Base-by-base conservation (phyloP, 2,797 vertebrate species). In the Urosaurus nigricauda region DNA sequence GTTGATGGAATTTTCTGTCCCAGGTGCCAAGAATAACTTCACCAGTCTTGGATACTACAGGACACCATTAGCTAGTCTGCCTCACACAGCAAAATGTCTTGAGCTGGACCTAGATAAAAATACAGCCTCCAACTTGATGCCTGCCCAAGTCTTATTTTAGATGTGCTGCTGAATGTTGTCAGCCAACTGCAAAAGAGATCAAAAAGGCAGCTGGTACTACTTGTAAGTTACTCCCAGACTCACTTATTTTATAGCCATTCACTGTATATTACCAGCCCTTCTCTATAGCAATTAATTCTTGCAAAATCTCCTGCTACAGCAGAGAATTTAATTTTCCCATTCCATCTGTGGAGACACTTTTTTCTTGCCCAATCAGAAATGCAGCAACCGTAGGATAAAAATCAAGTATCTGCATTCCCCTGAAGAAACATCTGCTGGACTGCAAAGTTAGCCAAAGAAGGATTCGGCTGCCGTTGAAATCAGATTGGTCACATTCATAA, bases 401-500 rank as follows among this genome's bases (percentile, higher is more conserved):
- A 63, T 87, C 43, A 40, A 91, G 74, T 37, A 91, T 16, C 58
- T 43, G 19, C 0, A 35, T 79, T 86, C 92, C 93, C 51, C 88
- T 43, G 88, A 89, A 85, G 65, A 86, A 94, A 84, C 35, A 95
- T 89, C 86, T 93, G 90, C 71, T 6, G 0, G 71, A 53, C 4
- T 74, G 35, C 88, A 91, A 0, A 75, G 70, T 71, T 93, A 88
- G 82, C 80, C 79, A 73, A 79, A 37, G 21, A 32, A 75, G 68
- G n/a, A 19, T 58, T 51, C 90, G 93, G 90, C 83, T 89, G 90
- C 84, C 83, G 80, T 4, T 3, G 4, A 87, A 91, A 92, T 1
- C 2, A 86, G 63, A 91, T 90, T 93, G 32, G 26, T 43, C 88
- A 84, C 68, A 88, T 89, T 89, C 81, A n/a, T 86, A 93, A 93